Evolutionary conservation across 2,888 invertebrate genomes (phyloP).

Genomic region (Dolomedes plantarius): DNA sequence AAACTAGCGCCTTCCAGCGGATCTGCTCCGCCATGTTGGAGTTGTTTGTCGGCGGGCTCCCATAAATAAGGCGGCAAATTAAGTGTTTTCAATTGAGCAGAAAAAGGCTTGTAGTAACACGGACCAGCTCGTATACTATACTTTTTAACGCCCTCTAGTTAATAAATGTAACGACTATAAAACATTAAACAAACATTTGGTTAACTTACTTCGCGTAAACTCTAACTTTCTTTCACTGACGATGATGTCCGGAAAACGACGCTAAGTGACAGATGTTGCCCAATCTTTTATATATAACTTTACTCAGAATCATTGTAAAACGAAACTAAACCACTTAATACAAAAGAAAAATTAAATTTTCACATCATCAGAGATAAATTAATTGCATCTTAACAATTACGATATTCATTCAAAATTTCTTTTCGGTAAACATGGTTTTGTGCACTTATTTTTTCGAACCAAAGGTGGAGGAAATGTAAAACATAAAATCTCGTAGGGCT

Average conservation of each 20-base stretch:
- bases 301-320: not conserved
- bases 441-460: no score
- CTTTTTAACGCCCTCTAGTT: no score
- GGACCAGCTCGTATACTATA: no score
- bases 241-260: constrained; percentile 24
- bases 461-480: no score
- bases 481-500: no score
- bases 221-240: not conserved
- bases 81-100: not conserved
- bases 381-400: no score
- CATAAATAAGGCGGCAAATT: not conserved
- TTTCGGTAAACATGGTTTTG: no score
- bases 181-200: constrained; percentile 7
- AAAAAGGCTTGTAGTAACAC: not conserved
- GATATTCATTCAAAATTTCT: no score
- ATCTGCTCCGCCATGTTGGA: constrained; percentile 68
- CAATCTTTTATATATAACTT: not conserved
- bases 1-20: constrained; percentile 62
- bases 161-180: no score
- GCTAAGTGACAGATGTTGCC: constrained; percentile 23
- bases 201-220: constrained; percentile 55
- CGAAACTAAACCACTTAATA: no score
- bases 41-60: constrained; percentile 31
- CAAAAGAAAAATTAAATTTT: no score
- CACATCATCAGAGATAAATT: no score